These are phyloP conservation scores for Neotoma lepida DNA, from an alignment of 2,113 vertebrate genomes.

Conservation along the genomic window DNA sequence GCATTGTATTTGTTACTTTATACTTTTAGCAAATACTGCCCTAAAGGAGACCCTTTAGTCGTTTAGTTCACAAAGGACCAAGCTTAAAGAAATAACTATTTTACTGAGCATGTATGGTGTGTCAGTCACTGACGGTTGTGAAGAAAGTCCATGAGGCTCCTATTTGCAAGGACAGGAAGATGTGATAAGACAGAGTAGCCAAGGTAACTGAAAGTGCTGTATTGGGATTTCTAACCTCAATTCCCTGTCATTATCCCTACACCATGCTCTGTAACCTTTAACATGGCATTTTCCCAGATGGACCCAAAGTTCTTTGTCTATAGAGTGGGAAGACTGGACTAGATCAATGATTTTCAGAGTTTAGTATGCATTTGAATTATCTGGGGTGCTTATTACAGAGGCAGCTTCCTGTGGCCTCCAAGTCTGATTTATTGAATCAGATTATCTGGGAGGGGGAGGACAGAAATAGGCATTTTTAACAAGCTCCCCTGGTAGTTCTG, in stretches of 20 bases:
- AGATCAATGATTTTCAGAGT: conserved; percentile 26
- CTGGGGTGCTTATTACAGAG: conserved; percentile 36
- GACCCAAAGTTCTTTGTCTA: neutral
- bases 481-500: conserved; percentile 34
- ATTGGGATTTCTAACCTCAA: conserved; percentile 13
- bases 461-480: conserved; percentile 34
- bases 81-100: conserved; percentile 5
- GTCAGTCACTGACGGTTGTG: neutral
- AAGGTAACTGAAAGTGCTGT: neutral
- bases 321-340: conserved; percentile 5
- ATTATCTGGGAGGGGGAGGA: neutral
- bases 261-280: neutral
- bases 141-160: neutral
- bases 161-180: neutral
- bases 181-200: neutral
- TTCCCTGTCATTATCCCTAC: neutral
- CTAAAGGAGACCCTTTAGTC: neutral
- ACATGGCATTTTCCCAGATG: neutral
- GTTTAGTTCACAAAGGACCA: conserved; percentile 36
- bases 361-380: conserved; percentile 43
- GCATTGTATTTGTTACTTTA: conserved; percentile 63
- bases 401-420: neutral
- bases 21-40: conserved; percentile 36
- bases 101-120: conserved; percentile 38
- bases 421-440: conserved; percentile 43